These are phyloP conservation scores for Siniperca scherzeri DNA, from an alignment of 2,797 vertebrate species.

Conservation along the genomic window DNA sequence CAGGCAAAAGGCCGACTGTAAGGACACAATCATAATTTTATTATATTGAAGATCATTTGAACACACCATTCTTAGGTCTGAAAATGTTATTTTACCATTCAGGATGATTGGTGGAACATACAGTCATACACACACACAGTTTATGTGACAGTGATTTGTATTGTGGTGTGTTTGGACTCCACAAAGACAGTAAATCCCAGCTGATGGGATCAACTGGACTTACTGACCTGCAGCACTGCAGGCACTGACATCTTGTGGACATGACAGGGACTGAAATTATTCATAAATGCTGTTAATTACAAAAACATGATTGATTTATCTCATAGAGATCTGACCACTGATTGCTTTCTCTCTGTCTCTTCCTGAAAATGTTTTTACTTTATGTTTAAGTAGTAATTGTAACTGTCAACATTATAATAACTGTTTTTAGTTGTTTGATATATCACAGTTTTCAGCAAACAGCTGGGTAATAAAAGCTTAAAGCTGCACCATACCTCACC, in stretches of 20 bases:
- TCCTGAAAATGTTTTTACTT: background rate
- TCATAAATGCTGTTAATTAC: conserved; percentile 19
- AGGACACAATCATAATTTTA: background rate
- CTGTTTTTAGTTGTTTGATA: background rate
- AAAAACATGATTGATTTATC: conserved; percentile 12
- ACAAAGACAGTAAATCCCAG: conserved; percentile 67
- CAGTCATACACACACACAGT: conserved; percentile 7
- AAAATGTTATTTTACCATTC: background rate
- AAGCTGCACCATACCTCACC: background rate
- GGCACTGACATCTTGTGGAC: conserved; percentile 76
- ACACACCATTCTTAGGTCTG: background rate
- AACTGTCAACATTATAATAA: background rate
- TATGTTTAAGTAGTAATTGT: background rate
- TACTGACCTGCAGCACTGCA: conserved; percentile 47
- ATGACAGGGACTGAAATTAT: conserved; percentile 28
- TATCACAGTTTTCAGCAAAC: background rate
- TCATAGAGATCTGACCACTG: background rate
- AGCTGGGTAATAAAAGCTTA: background rate
- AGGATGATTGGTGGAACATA: conserved; percentile 4
- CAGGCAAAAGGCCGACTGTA: background rate
- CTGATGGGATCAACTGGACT: conserved; percentile 74
- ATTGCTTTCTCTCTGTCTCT: background rate
- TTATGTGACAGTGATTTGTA: conserved; percentile 40
- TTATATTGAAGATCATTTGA: background rate
- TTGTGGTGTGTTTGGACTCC: conserved; percentile 52